Evolutionary conservation across 2,888 invertebrate genomes (phyloP).

Genomic region (Alviniconcha strummeri): DNA sequence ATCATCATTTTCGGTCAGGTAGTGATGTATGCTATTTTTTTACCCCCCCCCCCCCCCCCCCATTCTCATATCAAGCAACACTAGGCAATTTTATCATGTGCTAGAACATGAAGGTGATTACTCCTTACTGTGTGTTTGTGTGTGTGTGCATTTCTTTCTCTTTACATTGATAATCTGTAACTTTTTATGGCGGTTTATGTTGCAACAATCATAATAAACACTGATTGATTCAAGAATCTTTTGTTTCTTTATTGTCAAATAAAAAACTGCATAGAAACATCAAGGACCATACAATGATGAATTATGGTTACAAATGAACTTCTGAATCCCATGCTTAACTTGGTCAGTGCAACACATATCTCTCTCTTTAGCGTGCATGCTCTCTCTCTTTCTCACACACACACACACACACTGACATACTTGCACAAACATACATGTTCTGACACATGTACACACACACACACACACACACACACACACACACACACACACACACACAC

Average conservation of each 20-base stretch:
- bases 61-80: too few species aligned
- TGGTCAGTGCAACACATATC: not conserved
- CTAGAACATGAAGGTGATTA: too few species aligned
- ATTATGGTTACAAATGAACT: not conserved
- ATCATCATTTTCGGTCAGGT: too few species aligned
- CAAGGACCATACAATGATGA: not conserved
- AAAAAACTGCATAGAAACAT: not conserved
- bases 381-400: not conserved
- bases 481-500: constrained; percentile 4
- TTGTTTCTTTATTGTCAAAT: not conserved
- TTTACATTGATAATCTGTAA: not conserved
- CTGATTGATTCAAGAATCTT: not conserved
- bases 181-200: constrained; percentile 1
- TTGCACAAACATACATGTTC: not conserved
- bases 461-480: not conserved
- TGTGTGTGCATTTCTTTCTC: constrained; percentile 1
- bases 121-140: not conserved
- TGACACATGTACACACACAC: not conserved
- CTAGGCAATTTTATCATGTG: too few species aligned
- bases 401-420: not conserved
- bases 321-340: not conserved
- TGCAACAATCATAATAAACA: constrained; percentile 21
- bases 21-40: too few species aligned
- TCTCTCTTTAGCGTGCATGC: not conserved
- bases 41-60: too few species aligned